Evolutionary conservation across 1,140 invertebrate genomes (phyloP).

Genomic region (Brachionus paranguensis): DNA sequence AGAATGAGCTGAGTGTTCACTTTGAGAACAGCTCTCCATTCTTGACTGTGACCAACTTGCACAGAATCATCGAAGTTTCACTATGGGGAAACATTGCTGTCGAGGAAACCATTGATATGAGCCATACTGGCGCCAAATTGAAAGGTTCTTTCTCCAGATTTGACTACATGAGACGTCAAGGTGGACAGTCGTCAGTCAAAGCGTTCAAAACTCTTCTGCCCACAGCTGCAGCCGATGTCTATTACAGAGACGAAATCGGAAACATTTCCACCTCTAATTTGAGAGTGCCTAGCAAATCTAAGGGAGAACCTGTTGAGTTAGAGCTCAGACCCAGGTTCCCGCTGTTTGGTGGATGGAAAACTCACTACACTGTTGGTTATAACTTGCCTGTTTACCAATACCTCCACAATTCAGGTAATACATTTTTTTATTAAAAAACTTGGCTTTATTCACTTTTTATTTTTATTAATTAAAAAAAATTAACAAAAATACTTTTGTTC

Average conservation of each 20-base stretch:
- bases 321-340: slow-evolving; percentile 91
- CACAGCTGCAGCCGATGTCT: slow-evolving; percentile 79
- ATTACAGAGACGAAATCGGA: slow-evolving; percentile 94
- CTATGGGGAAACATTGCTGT: slow-evolving; percentile 99
- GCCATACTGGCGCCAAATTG: slow-evolving; percentile 82
- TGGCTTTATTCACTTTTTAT: neutral
- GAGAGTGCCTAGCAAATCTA: slow-evolving; percentile 59
- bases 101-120: slow-evolving; percentile 83
- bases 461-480: neutral
- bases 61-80: slow-evolving; percentile 85
- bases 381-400: slow-evolving; percentile 95
- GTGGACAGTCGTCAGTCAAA: slow-evolving; percentile 77
- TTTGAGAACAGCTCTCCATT: slow-evolving; percentile 96
- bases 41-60: slow-evolving; percentile 75
- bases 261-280: slow-evolving; percentile 98
- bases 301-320: slow-evolving; percentile 82
- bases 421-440: neutral
- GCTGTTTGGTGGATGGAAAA: slow-evolving; percentile 97
- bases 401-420: slow-evolving; percentile 70
- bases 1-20: slow-evolving; percentile 72
- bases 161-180: slow-evolving; percentile 84
- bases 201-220: slow-evolving; percentile 80
- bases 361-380: slow-evolving; percentile 91
- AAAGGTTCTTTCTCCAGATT: slow-evolving; percentile 90
- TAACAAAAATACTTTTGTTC: neutral